phyloP scores from a whole-genome alignment of 2,888 invertebrate species.

The Petrolisthes cinctipes region DNA sequence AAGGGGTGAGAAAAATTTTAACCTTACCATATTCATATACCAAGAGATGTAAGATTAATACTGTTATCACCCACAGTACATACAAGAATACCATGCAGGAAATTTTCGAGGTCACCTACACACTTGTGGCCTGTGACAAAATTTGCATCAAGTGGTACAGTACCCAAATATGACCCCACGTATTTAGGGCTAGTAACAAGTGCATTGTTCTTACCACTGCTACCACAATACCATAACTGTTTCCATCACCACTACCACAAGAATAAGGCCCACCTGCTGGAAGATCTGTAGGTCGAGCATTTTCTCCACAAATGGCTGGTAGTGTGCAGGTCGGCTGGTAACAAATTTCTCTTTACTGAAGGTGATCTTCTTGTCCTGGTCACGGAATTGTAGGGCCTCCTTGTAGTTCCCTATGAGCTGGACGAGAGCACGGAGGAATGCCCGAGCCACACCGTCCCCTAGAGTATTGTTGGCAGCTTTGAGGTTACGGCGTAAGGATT shows the following conservation, averaged over 20 bases:
- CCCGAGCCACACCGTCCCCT: slow-evolving; percentile 92
- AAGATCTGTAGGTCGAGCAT: slow-evolving; percentile 95
- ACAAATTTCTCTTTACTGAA: slow-evolving; percentile 84
- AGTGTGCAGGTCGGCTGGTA: slow-evolving; percentile 80
- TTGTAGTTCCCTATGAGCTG: slow-evolving; percentile 92
- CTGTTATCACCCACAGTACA: neutral
- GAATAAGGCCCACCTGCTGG: slow-evolving; percentile 78
- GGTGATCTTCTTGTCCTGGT: slow-evolving; percentile 78
- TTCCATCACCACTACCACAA: neutral
- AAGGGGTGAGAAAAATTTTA: neutral
- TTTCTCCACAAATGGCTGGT: slow-evolving; percentile 90
- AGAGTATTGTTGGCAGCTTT: slow-evolving; percentile 73
- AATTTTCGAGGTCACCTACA: neutral
- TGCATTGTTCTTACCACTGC: too few relatives aligned
- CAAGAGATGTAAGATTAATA: too few relatives aligned
- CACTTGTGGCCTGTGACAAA: too few relatives aligned
- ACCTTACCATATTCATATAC: too few relatives aligned
- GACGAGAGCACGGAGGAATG: slow-evolving; percentile 91
- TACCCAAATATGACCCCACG: neutral
- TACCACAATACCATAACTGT: neutral
- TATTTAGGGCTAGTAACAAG: too few relatives aligned
- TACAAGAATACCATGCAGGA: too few relatives aligned
- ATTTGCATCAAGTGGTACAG: neutral
- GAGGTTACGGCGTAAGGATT: slow-evolving; percentile 57
- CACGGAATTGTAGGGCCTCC: slow-evolving; percentile 78